Evolutionary conservation across 2,888 invertebrate species (phyloP).

Genomic region (Rhamphomyia laevipes): DNA sequence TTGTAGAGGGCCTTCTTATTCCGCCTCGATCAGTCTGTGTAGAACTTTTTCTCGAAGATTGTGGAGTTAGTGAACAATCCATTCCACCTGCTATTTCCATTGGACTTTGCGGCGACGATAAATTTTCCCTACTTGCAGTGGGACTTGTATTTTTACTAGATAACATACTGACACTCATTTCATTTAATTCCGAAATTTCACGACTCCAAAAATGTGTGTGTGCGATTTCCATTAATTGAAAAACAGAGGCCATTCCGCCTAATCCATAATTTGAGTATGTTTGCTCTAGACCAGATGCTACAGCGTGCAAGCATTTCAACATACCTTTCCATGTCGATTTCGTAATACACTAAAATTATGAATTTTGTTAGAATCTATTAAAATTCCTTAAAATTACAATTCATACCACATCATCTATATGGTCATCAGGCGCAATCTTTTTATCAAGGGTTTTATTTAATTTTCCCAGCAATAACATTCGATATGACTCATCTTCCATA

Average conservation of each 20-base stretch:
- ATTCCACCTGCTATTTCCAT: conserved; percentile 39
- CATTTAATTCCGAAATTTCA: conserved; percentile 54
- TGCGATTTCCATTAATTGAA: conserved; percentile 93
- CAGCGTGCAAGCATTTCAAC: conserved; percentile 80
- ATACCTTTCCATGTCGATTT: conserved; percentile 94
- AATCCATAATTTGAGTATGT: conserved; percentile 88
- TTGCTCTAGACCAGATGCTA: conserved; percentile 80
- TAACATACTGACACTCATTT: conserved; percentile 32
- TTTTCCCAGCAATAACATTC: conserved; percentile 90
- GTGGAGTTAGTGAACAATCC: conserved; percentile 49
- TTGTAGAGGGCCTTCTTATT: conserved; percentile 49
- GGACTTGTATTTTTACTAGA: conserved; percentile 41
- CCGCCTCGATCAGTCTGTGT: conserved; percentile 27
- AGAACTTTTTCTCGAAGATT: conserved; percentile 41
- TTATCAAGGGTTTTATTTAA: conserved; percentile 86
- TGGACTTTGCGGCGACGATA: conserved; percentile 47
- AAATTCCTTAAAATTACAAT: not conserved
- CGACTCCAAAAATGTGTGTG: conserved; percentile 98
- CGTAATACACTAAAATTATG: conserved; percentile 53
- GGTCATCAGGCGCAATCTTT: conserved; percentile 90
- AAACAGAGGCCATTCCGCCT: conserved; percentile 95
- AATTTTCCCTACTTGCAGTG: conserved; percentile 54
- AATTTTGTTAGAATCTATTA: not conserved
- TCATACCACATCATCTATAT: conserved; percentile 93
- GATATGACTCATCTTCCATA: conserved; percentile 98